These are phyloP conservation scores for Dorcus parallelipipedus DNA, from an alignment of 2,888 invertebrate genomes.

Conservation along the genomic window DNA sequence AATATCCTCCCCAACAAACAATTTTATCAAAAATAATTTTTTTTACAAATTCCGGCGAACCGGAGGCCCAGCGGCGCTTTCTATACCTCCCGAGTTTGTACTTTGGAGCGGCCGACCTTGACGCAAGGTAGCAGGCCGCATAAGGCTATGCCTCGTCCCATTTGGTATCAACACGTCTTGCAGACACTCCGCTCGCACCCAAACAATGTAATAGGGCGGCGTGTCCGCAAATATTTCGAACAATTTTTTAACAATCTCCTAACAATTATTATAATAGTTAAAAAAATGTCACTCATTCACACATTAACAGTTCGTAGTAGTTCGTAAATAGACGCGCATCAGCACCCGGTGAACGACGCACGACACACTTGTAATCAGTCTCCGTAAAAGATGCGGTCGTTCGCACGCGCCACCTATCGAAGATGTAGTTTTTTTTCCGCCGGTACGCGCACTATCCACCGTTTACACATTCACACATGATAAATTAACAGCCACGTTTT, in stretches of 20 bases:
- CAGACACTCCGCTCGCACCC: constrained; percentile 34
- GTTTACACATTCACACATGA: constrained; percentile 31
- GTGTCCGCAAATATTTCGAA: constrained; percentile 27
- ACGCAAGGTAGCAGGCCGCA: constrained; percentile 43
- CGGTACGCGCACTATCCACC: neutral
- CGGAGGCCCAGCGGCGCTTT: constrained; percentile 32
- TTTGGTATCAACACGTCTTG: constrained; percentile 38
- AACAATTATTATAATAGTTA: constrained; percentile 50
- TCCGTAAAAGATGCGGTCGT: neutral
- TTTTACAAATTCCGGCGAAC: constrained; percentile 43
- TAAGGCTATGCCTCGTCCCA: constrained; percentile 39
- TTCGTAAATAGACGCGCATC: neutral
- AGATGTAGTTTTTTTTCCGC: neutral
- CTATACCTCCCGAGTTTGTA: constrained; percentile 51
- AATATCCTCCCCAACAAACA: constrained; percentile 58
- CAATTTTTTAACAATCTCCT: constrained; percentile 51
- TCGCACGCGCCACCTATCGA: neutral
- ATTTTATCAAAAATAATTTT: constrained; percentile 67
- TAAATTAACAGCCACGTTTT: constrained; percentile 43
- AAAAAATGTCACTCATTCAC: constrained; percentile 44
- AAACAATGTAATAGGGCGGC: constrained; percentile 29
- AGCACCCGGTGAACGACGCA: neutral
- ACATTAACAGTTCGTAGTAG: constrained; percentile 21
- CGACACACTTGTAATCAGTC: constrained; percentile 1
- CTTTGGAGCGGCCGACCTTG: constrained; percentile 47